Evolutionary conservation across 2,888 invertebrate genomes (phyloP), one percentile per base, ranked within the genome.

Genomic region (Diplazon laetatorius): DNA sequence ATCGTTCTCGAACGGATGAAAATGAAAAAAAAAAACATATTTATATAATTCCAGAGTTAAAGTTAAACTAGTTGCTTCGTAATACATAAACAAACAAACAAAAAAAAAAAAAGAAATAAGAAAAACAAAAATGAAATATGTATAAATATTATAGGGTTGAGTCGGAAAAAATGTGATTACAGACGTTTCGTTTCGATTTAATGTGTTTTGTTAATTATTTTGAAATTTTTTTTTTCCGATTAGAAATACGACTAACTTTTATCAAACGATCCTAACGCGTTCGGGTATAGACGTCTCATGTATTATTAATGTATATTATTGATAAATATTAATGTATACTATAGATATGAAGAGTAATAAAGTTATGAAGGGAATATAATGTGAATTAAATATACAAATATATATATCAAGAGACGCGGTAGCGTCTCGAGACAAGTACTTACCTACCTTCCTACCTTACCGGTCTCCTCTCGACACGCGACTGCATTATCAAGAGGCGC

Each of bases 241-340:
- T 68, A 14, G 14, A 18, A 9, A 46, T 14, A 57, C 20, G 66
- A 65, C 18, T 42, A 59, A 65, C 30, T 70, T 62, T 74, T 62
- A 66, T 37, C 74, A 55, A 52, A 74, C 50, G 59, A 73, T 70
- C 65, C 63, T 69, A 65, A 60, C 63, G 48, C 60, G 68, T 76
- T 76, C 59, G 48, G 30, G 10, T 65, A 74, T 78, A 78, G 74
- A 66, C 78, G 62, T 78, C 66, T 71, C 71, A 48, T 83, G 81
- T 85, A 81, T 85, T 84, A 82, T 81, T 83, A 83, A 84, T 81
- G 76, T 76, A 75, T 83, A 83, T 80, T 84, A 80, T 79, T 80
- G 78, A 75, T 78, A 78, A 80, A 84, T 78, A 82, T 86, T 84
- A 86, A 68, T 86, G 84, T 84, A 84, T 79, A 81, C 81, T 84